Percentiles rank a stretch among this genome's conserved stretches.
These are phyloP conservation scores for Stenichneumon culpator DNA, from an alignment of 2,888 invertebrate species.

Conservation along the genomic window DNA sequence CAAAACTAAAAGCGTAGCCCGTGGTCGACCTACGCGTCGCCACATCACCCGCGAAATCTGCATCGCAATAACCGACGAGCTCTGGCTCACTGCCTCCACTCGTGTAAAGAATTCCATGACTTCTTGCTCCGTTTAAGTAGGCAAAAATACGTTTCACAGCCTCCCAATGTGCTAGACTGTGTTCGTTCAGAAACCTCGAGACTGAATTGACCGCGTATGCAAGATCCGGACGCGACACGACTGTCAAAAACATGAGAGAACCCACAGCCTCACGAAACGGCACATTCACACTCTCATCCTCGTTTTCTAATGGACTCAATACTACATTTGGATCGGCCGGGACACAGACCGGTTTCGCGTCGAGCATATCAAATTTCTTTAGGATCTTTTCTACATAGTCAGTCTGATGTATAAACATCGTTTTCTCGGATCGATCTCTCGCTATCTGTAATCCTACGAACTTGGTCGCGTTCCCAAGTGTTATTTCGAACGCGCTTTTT, in stretches of 20 bases:
- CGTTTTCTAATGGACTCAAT: conserved; percentile 38
- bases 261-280: conserved; percentile 59
- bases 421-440: conserved; percentile 58
- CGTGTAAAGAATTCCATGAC: conserved; percentile 38
- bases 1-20: conserved; percentile 66
- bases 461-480: conserved; percentile 46
- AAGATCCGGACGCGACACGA: no score
- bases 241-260: conserved; percentile 44
- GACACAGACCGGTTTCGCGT: conserved; percentile 53
- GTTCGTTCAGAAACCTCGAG: conserved; percentile 54
- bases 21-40: conserved; percentile 68
- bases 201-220: neutral
- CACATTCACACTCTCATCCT: conserved; percentile 33
- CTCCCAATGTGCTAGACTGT: conserved; percentile 51
- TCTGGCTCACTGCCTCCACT: conserved; percentile 33
- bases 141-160: conserved; percentile 64
- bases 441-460: conserved; percentile 65
- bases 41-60: conserved; percentile 68
- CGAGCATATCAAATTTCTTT: conserved; percentile 61
- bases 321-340: conserved; percentile 58
- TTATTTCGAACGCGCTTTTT: conserved; percentile 59
- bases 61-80: conserved; percentile 66
- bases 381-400: conserved; percentile 64
- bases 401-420: conserved; percentile 66
- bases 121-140: conserved; percentile 53